phyloP scores from a whole-genome alignment of 1,140 invertebrate genomes.

The Drosophila ananassae region DNA sequence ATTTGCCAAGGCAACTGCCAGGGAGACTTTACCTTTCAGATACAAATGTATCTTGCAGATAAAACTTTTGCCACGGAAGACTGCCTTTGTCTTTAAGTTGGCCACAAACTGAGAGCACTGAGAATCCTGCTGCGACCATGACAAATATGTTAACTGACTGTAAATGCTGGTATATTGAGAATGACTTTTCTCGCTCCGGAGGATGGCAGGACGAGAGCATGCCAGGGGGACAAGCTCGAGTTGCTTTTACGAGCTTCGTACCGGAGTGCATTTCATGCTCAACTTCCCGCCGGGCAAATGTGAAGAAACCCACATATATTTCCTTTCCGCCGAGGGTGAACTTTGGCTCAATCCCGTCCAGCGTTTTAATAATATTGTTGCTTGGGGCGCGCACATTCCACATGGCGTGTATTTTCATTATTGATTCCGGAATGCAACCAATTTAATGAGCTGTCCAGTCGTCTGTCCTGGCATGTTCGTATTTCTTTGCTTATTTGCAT shows the following conservation, averaged over 20 bases:
- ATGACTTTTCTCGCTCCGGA: background rate
- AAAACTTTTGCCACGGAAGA: slow-evolving; percentile 4
- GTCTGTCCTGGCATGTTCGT: slow-evolving; percentile 3
- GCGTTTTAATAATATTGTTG: slow-evolving; percentile 52
- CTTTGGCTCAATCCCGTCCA: slow-evolving; percentile 26
- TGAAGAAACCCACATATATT: background rate
- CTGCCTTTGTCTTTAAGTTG: slow-evolving; percentile 23
- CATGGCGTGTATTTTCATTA: slow-evolving; percentile 26
- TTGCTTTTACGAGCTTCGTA: slow-evolving; percentile 44
- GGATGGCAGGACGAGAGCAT: background rate
- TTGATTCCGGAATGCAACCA: slow-evolving; percentile 15
- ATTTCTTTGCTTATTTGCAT: slow-evolving; percentile 40
- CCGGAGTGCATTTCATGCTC: slow-evolving; percentile 52
- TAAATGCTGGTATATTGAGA: slow-evolving; percentile 33
- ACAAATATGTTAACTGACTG: slow-evolving; percentile 31
- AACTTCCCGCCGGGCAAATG: slow-evolving; percentile 19
- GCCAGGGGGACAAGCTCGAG: slow-evolving; percentile 38
- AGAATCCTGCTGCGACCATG: slow-evolving; percentile 3
- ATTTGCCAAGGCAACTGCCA: slow-evolving; percentile 9
- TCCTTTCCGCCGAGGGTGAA: slow-evolving; percentile 1
- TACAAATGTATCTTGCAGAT: slow-evolving; percentile 2
- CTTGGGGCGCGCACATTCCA: slow-evolving; percentile 5
- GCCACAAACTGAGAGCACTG: background rate
- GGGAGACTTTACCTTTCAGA: background rate
- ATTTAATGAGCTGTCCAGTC: slow-evolving; percentile 29